Percentiles rank a stretch among this genome's conserved stretches.
Conservation (phyloP, 1,140 invertebrate genomes). For the Heliothis subflexa region DNA sequence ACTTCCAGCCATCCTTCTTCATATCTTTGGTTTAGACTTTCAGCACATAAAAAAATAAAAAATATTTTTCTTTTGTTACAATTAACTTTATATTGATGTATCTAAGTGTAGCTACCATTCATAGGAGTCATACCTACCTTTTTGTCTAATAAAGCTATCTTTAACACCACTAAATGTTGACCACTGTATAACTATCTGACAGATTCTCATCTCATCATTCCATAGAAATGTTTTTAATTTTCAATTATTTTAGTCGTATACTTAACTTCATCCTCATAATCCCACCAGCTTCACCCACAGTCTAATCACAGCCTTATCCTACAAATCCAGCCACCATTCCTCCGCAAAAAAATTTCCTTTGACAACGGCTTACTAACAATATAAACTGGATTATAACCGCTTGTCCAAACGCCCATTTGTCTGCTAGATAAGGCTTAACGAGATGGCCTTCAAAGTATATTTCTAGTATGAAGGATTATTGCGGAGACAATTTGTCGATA, state of each 20-base stretch:
- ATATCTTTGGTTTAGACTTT: too few relatives aligned
- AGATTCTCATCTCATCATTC: too few relatives aligned
- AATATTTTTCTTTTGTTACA: too few relatives aligned
- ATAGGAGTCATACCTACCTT: too few relatives aligned
- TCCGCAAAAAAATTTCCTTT: slow-evolving; percentile 32
- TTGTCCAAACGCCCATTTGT: slow-evolving; percentile 53
- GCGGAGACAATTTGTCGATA: slow-evolving; percentile 38
- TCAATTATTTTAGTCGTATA: too few relatives aligned
- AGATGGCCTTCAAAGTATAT: slow-evolving; percentile 37
- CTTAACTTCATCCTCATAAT: too few relatives aligned
- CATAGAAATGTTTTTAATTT: too few relatives aligned
- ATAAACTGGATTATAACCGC: slow-evolving; percentile 50
- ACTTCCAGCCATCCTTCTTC: background rate
- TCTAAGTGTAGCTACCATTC: too few relatives aligned
- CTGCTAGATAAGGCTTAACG: slow-evolving; percentile 49
- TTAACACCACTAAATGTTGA: background rate
- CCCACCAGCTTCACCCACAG: background rate
- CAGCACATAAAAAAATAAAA: too few relatives aligned
- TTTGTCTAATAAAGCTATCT: background rate
- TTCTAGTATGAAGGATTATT: slow-evolving; percentile 37
- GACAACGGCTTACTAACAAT: slow-evolving; percentile 37
- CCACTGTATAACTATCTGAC: background rate
- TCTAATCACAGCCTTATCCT: background rate
- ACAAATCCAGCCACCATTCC: background rate
- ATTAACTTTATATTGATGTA: too few relatives aligned